phyloP scores from a whole-genome alignment of 2,888 invertebrate genomes.

The Nephrotoma guestfalica region DNA sequence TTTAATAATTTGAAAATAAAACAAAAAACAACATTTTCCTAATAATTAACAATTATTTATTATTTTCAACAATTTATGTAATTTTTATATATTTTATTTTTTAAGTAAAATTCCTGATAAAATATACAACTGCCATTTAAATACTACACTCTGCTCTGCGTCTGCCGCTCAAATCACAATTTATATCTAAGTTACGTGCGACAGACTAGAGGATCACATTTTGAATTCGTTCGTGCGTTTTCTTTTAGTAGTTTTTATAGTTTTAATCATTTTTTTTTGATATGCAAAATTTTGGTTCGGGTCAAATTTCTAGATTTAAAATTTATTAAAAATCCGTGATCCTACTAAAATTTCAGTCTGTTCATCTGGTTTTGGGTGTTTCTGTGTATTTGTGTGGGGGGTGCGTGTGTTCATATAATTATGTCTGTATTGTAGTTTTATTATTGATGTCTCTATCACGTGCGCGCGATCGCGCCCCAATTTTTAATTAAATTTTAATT shows the following conservation, averaged over 20 bases:
- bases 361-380: not conserved
- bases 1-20: not conserved
- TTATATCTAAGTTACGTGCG: not conserved
- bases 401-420: not conserved
- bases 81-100: not conserved
- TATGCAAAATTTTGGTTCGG: not conserved
- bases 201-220: not conserved
- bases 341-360: not conserved
- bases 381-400: not conserved
- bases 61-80: not conserved
- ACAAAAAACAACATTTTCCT: not conserved
- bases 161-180: not conserved
- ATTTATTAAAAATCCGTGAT: not conserved
- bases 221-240: not conserved
- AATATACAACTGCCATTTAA: not conserved
- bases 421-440: not conserved
- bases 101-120: not conserved
- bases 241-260: not conserved
- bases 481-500: not conserved
- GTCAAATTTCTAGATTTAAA: not conserved
- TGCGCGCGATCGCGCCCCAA: not conserved
- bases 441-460: not conserved
- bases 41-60: not conserved
- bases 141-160: not conserved
- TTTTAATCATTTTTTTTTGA: not conserved